Base-by-base conservation (phyloP, 2,797 vertebrate species). In the Notolepis coatsorum region DNA sequence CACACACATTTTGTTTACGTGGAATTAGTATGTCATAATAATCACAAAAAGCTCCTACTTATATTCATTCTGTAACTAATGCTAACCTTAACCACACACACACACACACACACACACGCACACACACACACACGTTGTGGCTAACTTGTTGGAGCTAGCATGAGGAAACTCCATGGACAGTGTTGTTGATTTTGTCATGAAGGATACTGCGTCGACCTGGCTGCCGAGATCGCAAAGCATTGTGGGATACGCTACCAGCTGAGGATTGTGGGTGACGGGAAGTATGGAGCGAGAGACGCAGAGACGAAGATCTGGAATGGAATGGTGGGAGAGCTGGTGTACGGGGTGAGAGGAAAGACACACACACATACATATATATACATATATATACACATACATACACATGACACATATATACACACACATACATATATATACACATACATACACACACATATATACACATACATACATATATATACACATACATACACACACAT, bases 251-350 rank as follows among this genome's bases (percentile, higher is more conserved):
- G 97, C 63, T 99, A 99, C 87, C 96, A 98, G 81, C 84, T 99
- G 49, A 96, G 93, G 71, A 98, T 98, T 83, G 97, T 98, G 68
- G 95, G 94, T 67, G 97, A 99, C 82, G 97, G 97, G 65, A 99
- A 99, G 89, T 99, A 99, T 69, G 97, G 97, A 67, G 97, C 97
- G 7, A 94, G 97, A 92, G 97, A 99, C 84, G 95, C 96, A 67
- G 96, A 98, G 84, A 98, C 96, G 27, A 99, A 98, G 92, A 98
- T 99, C 87, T 99, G 96, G 97, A 99, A 99, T 83, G 97, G 97
- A 65, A 99, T 99, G 97, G 97, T 99, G 71, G 96, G 97, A 88
- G 97, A 99, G 88, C 92, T 99, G 89, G 97, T 99, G 10, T 99
- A 99, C 73, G 97, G 96, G 95, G 97, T 99, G 92, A 96, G 96